A percentile compares a stretch with the other conserved stretches of the same genome.
Conservation (phyloP, 2,113 vertebrate species). For the Sinocyclocheilus rhinocerous region DNA sequence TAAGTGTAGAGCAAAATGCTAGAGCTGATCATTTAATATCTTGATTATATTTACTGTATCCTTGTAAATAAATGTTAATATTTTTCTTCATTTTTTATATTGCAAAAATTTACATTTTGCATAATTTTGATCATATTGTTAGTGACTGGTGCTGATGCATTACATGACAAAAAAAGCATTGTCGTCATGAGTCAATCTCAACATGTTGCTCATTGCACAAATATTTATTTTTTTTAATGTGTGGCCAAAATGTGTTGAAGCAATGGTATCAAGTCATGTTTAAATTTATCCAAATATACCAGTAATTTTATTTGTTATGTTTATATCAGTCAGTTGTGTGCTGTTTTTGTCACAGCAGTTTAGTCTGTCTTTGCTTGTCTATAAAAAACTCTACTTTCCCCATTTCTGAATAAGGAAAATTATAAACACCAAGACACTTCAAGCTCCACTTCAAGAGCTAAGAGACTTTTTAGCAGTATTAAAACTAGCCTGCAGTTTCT, state of each 20-base stretch:
- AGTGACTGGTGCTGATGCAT: conserved; percentile 63
- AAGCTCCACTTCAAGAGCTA: conserved; percentile 19
- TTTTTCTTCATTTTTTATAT: conserved; percentile 63
- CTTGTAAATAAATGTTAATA: conserved; percentile 67
- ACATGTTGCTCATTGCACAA: conserved; percentile 22
- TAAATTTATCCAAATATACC: conserved; percentile 55
- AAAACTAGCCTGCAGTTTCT: conserved; percentile 66
- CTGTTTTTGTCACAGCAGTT: conserved; percentile 69
- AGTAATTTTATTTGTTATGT: conserved; percentile 56
- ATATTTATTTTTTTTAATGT: neutral
- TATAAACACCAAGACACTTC: conserved; percentile 2
- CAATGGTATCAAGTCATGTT: conserved; percentile 30
- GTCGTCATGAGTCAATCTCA: conserved; percentile 21
- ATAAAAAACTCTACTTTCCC: neutral
- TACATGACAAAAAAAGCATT: conserved; percentile 18
- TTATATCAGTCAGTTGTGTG: conserved; percentile 61
- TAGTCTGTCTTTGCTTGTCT: conserved; percentile 48
- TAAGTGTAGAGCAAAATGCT: conserved; percentile 47
- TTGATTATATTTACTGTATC: conserved; percentile 69
- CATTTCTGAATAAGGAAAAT: neutral
- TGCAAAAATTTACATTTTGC: conserved; percentile 38
- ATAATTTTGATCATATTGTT: conserved; percentile 52
- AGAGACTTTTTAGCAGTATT: conserved; percentile 72
- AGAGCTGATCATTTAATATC: conserved; percentile 64
- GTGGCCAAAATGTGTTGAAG: conserved; percentile 35